Percentiles rank a stretch among this genome's conserved stretches.
Evolutionary conservation across 2,797 vertebrate species (phyloP).

Genomic region (Enteromius anoplus): DNA sequence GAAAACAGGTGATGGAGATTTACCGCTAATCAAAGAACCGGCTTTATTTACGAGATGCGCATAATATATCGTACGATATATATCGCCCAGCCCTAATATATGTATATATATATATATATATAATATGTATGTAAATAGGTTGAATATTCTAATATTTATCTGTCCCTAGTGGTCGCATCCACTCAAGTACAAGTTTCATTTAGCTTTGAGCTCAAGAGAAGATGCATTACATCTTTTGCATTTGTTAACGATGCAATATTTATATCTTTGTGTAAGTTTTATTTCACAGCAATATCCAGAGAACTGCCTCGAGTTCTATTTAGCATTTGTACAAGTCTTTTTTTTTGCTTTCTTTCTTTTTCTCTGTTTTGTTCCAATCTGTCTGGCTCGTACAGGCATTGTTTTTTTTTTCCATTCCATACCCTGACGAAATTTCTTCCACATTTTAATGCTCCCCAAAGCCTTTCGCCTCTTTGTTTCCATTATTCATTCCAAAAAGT

Average conservation of each 20-base stretch:
- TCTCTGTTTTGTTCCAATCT: constrained; percentile 39
- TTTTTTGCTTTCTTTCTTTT: not conserved
- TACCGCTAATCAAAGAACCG: too few relatives aligned
- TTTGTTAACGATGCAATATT: constrained; percentile 33
- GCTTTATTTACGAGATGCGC: too few relatives aligned
- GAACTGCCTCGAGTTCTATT: constrained; percentile 7
- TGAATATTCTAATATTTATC: not conserved
- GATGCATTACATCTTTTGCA: not conserved
- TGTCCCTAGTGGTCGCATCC: not conserved
- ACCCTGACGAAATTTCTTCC: constrained; percentile 52
- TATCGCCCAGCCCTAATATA: too few relatives aligned
- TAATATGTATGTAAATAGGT: too few relatives aligned
- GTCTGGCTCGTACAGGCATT: constrained; percentile 29
- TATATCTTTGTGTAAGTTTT: not conserved
- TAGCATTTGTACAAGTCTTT: constrained; percentile 13
- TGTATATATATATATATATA: too few relatives aligned
- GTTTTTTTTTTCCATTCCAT: constrained; percentile 22
- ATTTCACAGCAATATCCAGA: constrained; percentile 27
- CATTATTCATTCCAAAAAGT: constrained; percentile 82
- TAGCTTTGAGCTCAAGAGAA: not conserved
- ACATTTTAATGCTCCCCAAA: constrained; percentile 58
- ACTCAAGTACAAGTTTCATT: not conserved
- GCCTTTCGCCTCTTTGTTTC: constrained; percentile 75
- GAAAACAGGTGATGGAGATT: too few relatives aligned
- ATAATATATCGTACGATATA: too few relatives aligned